phyloP scores from a whole-genome alignment of 2,797 vertebrate species.

The Sebastolobus alascanus region DNA sequence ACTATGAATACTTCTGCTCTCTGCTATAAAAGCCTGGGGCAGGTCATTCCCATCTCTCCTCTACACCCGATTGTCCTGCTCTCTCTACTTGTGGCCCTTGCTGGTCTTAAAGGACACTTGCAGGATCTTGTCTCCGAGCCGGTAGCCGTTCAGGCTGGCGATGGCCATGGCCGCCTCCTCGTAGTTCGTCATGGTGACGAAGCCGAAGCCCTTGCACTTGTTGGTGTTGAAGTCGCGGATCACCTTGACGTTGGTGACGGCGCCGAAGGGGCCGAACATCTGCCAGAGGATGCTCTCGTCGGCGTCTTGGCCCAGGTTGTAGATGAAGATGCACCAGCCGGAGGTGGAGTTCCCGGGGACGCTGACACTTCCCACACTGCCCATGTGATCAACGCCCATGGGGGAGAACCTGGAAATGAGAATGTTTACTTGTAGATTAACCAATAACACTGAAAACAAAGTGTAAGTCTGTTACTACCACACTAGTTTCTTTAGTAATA shows the following conservation, averaged over 20 bases:
- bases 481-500: not conserved
- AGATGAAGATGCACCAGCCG: conserved; percentile 99
- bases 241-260: conserved; percentile 99
- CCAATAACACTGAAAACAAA: not conserved
- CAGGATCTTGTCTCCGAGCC: conserved; percentile 98
- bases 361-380: conserved; percentile 92
- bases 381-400: conserved; percentile 99
- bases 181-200: conserved; percentile 99
- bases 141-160: conserved; percentile 98
- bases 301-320: conserved; percentile 98
- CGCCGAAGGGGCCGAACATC: conserved; percentile 99
- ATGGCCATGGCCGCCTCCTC: conserved; percentile 99
- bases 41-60: conserved; percentile 41
- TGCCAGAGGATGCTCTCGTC: conserved; percentile 99
- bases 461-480: not conserved
- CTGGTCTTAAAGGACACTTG: conserved; percentile 99
- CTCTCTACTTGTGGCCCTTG: conserved; percentile 98
- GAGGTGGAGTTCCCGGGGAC: conserved; percentile 92
- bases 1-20: conserved; percentile 62
- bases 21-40: conserved; percentile 59
- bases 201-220: conserved; percentile 99
- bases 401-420: conserved; percentile 92
- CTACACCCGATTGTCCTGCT: conserved; percentile 56
- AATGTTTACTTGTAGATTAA: not conserved
- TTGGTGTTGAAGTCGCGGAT: conserved; percentile 99